phyloP scores from a whole-genome alignment of 2,888 invertebrate species.

The Amorpha juglandis region DNA sequence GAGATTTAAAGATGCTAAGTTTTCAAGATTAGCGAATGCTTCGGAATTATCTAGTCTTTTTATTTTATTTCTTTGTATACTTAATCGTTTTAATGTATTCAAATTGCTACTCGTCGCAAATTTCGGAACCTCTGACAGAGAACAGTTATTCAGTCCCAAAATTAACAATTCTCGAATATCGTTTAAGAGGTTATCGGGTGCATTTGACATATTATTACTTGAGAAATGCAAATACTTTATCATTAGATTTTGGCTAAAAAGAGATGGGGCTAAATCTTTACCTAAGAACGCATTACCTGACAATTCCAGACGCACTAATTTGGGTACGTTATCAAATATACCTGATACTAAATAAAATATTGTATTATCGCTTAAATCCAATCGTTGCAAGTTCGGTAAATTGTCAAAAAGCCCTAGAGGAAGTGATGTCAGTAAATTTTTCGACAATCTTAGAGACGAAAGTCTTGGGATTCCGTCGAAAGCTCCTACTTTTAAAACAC shows the following conservation, averaged over 20 bases:
- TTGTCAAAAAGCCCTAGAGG: conserved; percentile 61
- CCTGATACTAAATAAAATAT: conserved; percentile 50
- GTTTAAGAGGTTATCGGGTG: conserved; percentile 53
- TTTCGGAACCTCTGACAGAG: conserved; percentile 56
- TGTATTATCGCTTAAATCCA: conserved; percentile 60
- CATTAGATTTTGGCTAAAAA: conserved; percentile 49
- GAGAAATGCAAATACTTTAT: conserved; percentile 59
- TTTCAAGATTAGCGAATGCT: conserved; percentile 53
- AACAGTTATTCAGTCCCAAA: conserved; percentile 58
- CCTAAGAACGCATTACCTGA: conserved; percentile 57
- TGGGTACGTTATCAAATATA: conserved; percentile 52
- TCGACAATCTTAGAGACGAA: conserved; percentile 54
- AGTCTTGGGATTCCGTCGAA: conserved; percentile 47
- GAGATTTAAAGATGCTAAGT: conserved; percentile 62
- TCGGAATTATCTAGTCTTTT: conserved; percentile 44
- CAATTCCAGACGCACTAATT: conserved; percentile 55
- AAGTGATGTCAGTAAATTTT: conserved; percentile 53
- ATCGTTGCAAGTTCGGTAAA: conserved; percentile 49
- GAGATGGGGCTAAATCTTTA: conserved; percentile 46
- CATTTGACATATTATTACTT: conserved; percentile 56
- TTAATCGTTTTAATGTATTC: conserved; percentile 57
- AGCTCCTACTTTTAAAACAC: conserved; percentile 52
- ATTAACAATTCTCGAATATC: conserved; percentile 47
- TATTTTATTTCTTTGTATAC: conserved; percentile 63
- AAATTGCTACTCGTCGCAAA: conserved; percentile 59